Percentiles rank a stretch among this genome's conserved stretches.
Conservation (phyloP, 2,113 vertebrate species). For the Neolamprologus modestus region DNA sequence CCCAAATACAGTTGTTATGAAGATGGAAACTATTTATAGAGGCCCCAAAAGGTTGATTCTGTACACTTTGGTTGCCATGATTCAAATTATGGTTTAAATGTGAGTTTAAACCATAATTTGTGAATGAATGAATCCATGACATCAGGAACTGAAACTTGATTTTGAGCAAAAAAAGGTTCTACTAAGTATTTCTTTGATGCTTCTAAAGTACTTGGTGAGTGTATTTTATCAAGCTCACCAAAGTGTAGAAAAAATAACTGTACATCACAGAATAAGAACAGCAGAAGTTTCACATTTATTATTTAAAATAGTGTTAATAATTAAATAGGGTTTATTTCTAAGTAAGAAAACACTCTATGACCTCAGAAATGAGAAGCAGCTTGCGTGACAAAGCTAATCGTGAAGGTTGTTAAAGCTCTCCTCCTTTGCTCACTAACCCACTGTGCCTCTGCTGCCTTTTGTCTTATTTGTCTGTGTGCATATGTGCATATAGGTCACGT, state of each 20-base stretch:
- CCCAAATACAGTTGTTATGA: neutral
- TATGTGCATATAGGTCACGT: too few species aligned
- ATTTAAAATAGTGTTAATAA: slow-evolving; percentile 35
- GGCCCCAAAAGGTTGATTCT: neutral
- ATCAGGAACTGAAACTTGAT: neutral
- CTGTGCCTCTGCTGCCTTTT: neutral
- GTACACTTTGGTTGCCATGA: neutral
- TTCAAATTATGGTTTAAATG: neutral
- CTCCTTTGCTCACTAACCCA: neutral
- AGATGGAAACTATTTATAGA: neutral
- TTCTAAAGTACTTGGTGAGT: neutral
- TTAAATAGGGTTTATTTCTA: slow-evolving; percentile 18
- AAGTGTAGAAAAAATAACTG: neutral
- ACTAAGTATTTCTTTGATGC: neutral
- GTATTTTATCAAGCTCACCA: neutral
- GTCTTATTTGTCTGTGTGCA: neutral
- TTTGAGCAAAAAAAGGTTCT: neutral
- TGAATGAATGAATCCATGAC: neutral
- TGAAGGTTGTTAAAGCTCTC: neutral
- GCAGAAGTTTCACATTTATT: neutral
- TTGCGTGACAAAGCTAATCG: slow-evolving; percentile 12
- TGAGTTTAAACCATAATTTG: neutral
- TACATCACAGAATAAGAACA: neutral
- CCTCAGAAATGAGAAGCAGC: neutral
- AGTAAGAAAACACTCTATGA: neutral